These are phyloP conservation scores for Celastrina argiolus DNA, from an alignment of 2,888 invertebrate species.

Conservation along the genomic window DNA sequence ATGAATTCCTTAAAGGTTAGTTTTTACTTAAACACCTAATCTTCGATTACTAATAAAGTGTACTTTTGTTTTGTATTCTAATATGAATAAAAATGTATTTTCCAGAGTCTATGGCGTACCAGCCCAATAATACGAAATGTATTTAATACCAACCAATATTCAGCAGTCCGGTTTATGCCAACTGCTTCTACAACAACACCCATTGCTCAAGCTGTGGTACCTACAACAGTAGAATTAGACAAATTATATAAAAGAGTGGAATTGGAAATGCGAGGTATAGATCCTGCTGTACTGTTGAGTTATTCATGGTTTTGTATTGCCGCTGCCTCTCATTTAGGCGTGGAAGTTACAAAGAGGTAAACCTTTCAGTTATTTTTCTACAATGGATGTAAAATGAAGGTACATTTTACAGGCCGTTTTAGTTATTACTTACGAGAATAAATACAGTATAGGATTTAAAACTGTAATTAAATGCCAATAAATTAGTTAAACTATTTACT, in stretches of 20 bases:
- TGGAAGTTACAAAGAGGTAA: conserved; percentile 84
- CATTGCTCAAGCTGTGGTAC: conserved; percentile 41
- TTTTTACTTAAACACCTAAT: conserved; percentile 12
- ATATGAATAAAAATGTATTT: conserved; percentile 28
- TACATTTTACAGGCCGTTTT: no score
- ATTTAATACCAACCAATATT: conserved; percentile 27
- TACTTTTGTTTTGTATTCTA: conserved; percentile 4
- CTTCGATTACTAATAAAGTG: no score
- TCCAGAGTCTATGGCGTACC: conserved; percentile 55
- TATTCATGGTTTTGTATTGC: conserved; percentile 90
- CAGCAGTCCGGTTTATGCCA: conserved; percentile 42
- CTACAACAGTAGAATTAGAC: conserved; percentile 75
- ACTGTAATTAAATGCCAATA: no score
- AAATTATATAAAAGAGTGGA: conserved; percentile 90
- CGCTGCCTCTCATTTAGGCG: conserved; percentile 88
- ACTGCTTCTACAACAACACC: conserved; percentile 43
- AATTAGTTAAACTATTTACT: no score
- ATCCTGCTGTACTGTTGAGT: conserved; percentile 91
- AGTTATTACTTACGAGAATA: no score
- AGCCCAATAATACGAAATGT: conserved; percentile 42
- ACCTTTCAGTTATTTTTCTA: background rate
- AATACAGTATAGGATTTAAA: no score
- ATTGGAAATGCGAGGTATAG: conserved; percentile 91
- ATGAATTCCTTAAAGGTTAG: conserved; percentile 38
- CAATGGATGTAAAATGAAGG: no score